phyloP scores from a whole-genome alignment of 2,797 vertebrate genomes.

The Trematomus bernacchii region DNA sequence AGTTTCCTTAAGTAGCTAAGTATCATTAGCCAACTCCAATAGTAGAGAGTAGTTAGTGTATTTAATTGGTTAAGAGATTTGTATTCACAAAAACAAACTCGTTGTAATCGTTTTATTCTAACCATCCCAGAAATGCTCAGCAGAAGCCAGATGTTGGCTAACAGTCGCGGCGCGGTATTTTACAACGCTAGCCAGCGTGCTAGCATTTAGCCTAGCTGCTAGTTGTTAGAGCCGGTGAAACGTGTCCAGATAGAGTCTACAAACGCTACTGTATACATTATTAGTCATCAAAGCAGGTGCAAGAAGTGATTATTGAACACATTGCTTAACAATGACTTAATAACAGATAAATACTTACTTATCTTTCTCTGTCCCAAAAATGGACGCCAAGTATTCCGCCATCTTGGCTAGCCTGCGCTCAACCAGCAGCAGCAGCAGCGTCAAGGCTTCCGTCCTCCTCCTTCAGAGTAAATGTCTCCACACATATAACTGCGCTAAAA shows the following conservation, averaged over 20 bases:
- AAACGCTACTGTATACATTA: accelerated
- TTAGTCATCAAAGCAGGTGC: accelerated
- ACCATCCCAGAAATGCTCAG: background rate
- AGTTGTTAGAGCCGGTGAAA: constrained; percentile 18
- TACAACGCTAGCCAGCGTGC: constrained; percentile 44
- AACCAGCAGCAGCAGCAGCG: background rate
- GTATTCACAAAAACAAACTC: background rate
- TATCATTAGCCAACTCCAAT: background rate
- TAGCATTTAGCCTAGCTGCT: constrained; percentile 33
- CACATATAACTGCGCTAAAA: background rate
- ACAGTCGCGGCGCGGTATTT: constrained; percentile 56
- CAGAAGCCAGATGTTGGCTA: constrained; percentile 13
- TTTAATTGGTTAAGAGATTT: accelerated
- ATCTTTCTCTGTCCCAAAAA: constrained; percentile 98
- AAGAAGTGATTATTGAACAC: accelerated
- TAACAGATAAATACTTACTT: constrained; percentile 87
- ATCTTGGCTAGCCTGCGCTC: constrained; percentile 86
- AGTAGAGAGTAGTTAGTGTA: accelerated
- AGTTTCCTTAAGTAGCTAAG: background rate
- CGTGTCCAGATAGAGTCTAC: background rate
- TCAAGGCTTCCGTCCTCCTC: constrained; percentile 28
- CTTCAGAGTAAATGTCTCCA: constrained; percentile 65
- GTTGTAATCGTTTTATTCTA: background rate
- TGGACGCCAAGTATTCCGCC: constrained; percentile 98
- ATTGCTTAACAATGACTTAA: background rate